Percentiles rank a stretch among this genome's conserved stretches.
Evolutionary conservation across 2,888 invertebrate species (phyloP).

Genomic region (Caenorhabditis sp.): DNA sequence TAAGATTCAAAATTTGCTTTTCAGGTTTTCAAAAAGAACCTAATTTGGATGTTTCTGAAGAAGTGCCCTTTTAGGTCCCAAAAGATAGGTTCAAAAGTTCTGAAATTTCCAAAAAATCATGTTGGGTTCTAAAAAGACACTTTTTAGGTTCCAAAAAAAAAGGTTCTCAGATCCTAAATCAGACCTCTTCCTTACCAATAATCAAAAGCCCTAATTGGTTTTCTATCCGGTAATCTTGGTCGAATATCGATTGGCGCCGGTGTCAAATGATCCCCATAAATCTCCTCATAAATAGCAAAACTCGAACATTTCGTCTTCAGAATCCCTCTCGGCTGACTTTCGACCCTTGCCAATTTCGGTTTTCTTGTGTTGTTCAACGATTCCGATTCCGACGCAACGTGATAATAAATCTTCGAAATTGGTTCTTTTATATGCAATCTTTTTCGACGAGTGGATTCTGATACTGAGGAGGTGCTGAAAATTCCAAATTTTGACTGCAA

Average conservation of each 20-base stretch:
- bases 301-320: constrained; percentile 42
- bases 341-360: constrained; percentile 11
- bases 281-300: constrained; percentile 53
- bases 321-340: constrained; percentile 39
- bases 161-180: too few relatives aligned
- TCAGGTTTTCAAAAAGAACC: too few relatives aligned
- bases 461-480: constrained; percentile 4
- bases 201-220: constrained; percentile 32
- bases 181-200: constrained; percentile 35
- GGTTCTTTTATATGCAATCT: constrained; percentile 30
- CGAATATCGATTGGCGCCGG: constrained; percentile 46
- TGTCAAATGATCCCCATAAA: constrained; percentile 47
- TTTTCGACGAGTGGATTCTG: constrained; percentile 9
- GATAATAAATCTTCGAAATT: constrained; percentile 35
- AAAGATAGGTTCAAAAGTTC: too few relatives aligned
- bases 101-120: too few relatives aligned
- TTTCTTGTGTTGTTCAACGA: not conserved
- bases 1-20: too few relatives aligned
- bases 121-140: too few relatives aligned
- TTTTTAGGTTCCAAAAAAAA: too few relatives aligned
- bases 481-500: not conserved
- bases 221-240: constrained; percentile 28
- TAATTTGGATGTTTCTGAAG: too few relatives aligned
- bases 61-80: too few relatives aligned
- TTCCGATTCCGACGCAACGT: constrained; percentile 21